Evolutionary conservation across 2,888 invertebrate species (phyloP), one percentile per base, ranked within the genome.

Genomic region (Trachelus tabidus): DNA sequence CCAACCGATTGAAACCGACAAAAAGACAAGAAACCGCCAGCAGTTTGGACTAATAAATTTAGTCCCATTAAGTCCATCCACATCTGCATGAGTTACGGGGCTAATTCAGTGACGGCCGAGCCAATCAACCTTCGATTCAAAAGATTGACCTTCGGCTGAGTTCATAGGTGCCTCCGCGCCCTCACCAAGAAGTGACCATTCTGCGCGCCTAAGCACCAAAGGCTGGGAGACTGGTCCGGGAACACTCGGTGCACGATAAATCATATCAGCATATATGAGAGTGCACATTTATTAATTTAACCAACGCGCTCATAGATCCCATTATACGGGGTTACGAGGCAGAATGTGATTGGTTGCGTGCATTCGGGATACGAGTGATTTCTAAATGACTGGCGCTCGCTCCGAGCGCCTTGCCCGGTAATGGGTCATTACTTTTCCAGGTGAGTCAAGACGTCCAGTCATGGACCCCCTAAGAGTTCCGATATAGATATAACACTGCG

Each of bases 281-380:
- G 69, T 37, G 74, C 76, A 79, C 81, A 83, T 83, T 83, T 83
- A 83, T 83, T 83, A 83, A 83, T 83, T 82, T 79, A 79, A 82
- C 75, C 77, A 81, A 76, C 75, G 40, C 40, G 69, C 37, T 69
- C 79, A 73, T 80, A 79, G 77, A 82, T 82, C 81, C 81, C 80
- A 82, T 83, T 83, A 83, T 83, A 71, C 78, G 69, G 69, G 80
- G 75, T 83, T 83, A 83, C 83, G 79, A 78, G 79, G 83, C 83
- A 79, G 82, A 83, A 83, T 80, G 77, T 77, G 82, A 83, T 83
- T 83, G 83, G 82, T 77, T 37, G 35, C 77, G 78, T 37, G 69
- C 78, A 80, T 78, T 73, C 73, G 68, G 56, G 74, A 34, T 56
- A 33, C 73, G 12, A 73, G 40, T 69, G 69, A 34, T 69, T 71